Evolutionary conservation across 2,888 invertebrate species (phyloP).

Genomic region (Ferdinandea cuprea): DNA sequence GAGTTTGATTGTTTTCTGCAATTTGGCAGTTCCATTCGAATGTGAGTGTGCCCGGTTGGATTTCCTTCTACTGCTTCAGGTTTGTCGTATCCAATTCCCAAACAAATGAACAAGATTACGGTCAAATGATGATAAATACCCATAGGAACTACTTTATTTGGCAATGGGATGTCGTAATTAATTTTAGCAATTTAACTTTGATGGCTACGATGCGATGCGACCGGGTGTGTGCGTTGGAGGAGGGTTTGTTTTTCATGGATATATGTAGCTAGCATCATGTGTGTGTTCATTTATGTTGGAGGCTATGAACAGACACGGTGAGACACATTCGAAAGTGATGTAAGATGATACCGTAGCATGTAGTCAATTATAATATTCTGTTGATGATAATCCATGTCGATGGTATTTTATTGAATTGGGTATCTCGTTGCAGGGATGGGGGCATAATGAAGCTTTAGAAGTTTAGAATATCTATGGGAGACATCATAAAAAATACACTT

Average conservation of each 20-base stretch:
- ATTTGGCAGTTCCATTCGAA: slow-evolving; percentile 21
- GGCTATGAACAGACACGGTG: neutral
- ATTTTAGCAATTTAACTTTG: slow-evolving; percentile 55
- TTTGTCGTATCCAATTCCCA: slow-evolving; percentile 47
- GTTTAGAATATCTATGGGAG: too few species aligned
- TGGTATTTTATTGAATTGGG: neutral
- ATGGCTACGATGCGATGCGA: neutral
- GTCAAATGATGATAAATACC: slow-evolving; percentile 63
- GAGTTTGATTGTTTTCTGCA: slow-evolving; percentile 52
- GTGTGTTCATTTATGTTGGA: too few species aligned
- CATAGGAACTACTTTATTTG: slow-evolving; percentile 54
- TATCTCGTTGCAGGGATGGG: too few species aligned
- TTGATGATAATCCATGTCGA: neutral
- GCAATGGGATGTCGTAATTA: slow-evolving; percentile 58
- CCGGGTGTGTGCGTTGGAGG: too few species aligned
- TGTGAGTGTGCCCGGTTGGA: slow-evolving; percentile 20
- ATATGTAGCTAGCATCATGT: neutral
- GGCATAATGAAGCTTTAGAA: too few species aligned
- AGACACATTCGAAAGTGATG: slow-evolving; percentile 17
- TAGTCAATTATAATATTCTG: neutral
- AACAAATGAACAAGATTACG: slow-evolving; percentile 64
- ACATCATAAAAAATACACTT: too few species aligned
- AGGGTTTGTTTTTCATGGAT: neutral
- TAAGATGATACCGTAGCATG: neutral
- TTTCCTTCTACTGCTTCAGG: slow-evolving; percentile 21